Base-by-base conservation (phyloP, 2,888 invertebrate genomes). In the Ormyrus rosae region DNA sequence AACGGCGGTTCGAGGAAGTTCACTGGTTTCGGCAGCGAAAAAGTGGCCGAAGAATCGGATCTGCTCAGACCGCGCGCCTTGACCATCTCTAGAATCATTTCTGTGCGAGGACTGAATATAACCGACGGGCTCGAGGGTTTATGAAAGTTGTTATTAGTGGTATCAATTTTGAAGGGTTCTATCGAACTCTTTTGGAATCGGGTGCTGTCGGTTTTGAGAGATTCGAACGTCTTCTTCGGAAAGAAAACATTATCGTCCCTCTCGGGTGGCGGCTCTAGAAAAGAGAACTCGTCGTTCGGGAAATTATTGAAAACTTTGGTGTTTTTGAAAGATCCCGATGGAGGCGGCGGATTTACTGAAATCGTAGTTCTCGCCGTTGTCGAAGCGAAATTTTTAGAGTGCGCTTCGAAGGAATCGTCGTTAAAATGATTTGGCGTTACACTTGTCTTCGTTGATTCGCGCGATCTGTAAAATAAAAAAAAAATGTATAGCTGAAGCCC, bases 1-100 rank as follows among this genome's bases (percentile, higher is more conserved):
- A 45, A 10, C 9, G 81, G 78, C 0, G 82, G 83, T 46, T 78
- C 70, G 2, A 83, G 64, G 34, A 78, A 76, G 48, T 80, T 80
- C 0, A 46, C 53, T 5, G 83, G 80, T 34, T 71, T 74, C 0
- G 45, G 7, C 2, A 50, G 7, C 0, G 11, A 7, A 46, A 11
- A 34, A 8, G n/a, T 10, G 0, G 2, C 10, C 0, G 46, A 45
- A 1, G 48, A 53, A n/a, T 70, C 64, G 34, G 34, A 3, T 0
- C 13, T 34, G 0, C n/a, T 51, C 1, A 78, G 55, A 9, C n/a
- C 45, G 8, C 58, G 60, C 2, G 65, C 51, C 11, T 69, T 65
- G 0, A 69, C 11, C 65, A 70, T 76, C 0, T 67, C 72, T 0
- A 80, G 13, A 1, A 72, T 11, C 61, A 46, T 80, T 11, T 63